phyloP scores from a whole-genome alignment of 2,797 vertebrate genomes.

The Benthosema pterotum region DNA sequence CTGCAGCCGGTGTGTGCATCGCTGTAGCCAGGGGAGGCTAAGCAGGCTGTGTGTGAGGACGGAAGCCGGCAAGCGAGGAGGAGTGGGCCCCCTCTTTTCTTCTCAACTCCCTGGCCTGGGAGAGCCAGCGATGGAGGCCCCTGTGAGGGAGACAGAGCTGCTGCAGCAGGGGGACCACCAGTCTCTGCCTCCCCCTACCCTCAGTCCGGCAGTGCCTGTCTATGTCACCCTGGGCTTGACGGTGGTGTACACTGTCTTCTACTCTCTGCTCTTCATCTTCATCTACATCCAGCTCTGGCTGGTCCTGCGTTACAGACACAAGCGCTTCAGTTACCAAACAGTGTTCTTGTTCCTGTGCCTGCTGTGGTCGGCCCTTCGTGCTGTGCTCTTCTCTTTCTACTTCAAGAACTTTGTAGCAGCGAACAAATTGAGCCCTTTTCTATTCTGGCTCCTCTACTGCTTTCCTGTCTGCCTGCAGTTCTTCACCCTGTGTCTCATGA shows the following conservation, averaged over 20 bases:
- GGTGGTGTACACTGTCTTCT: constrained; percentile 90
- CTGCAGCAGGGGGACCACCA: constrained; percentile 27
- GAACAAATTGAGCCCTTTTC: constrained; percentile 89
- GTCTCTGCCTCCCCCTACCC: constrained; percentile 79
- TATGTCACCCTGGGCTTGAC: constrained; percentile 93
- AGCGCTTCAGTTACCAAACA: constrained; percentile 95
- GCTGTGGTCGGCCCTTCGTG: constrained; percentile 92
- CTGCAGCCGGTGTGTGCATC: constrained; percentile 18
- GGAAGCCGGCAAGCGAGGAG: constrained; percentile 10
- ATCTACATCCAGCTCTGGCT: constrained; percentile 95
- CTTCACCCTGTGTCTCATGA: constrained; percentile 96
- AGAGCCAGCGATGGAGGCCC: constrained; percentile 63
- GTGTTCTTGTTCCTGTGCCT: constrained; percentile 97
- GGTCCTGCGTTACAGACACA: constrained; percentile 93
- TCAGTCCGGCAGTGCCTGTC: constrained; percentile 91
- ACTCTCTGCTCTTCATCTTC: constrained; percentile 92
- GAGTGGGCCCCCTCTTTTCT: constrained; percentile 2
- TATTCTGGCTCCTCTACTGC: constrained; percentile 98
- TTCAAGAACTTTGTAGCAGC: constrained; percentile 91
- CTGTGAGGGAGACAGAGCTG: constrained; percentile 44
- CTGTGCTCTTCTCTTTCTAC: constrained; percentile 97
- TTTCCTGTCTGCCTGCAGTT: constrained; percentile 97
- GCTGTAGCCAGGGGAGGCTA: background rate
- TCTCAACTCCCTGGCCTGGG: background rate
- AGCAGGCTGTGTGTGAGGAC: constrained; percentile 19